phyloP scores from a whole-genome alignment of 2,888 invertebrate species.

The Caenorhabditis macrosperma region DNA sequence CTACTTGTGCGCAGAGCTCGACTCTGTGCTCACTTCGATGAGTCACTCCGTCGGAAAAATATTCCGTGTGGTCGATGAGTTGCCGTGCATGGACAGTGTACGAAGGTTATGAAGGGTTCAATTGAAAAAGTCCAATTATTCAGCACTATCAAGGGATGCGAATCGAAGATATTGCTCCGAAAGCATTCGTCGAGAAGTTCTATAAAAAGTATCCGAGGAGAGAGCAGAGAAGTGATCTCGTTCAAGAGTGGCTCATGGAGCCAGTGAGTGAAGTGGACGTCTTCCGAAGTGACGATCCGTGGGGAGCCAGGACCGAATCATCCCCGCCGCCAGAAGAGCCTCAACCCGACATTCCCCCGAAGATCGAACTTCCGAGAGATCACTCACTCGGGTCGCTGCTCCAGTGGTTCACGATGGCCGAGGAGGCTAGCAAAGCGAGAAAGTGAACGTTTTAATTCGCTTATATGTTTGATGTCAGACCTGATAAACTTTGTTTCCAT shows the following conservation, averaged over 20 bases:
- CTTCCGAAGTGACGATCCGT: neutral
- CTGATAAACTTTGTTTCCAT: slow-evolving; percentile 29
- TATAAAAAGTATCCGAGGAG: slow-evolving; percentile 18
- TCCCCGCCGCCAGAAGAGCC: neutral
- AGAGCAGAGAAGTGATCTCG: slow-evolving; percentile 2
- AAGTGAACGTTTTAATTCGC: neutral
- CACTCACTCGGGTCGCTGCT: slow-evolving; percentile 40
- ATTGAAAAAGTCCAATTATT: neutral
- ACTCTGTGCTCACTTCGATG: slow-evolving; percentile 45
- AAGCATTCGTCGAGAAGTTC: slow-evolving; percentile 20
- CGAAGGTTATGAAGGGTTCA: neutral
- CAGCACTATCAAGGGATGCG: slow-evolving; percentile 12
- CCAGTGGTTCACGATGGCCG: slow-evolving; percentile 47
- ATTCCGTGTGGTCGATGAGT: slow-evolving; percentile 34
- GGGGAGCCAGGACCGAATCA: too few species aligned
- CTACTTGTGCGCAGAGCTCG: slow-evolving; percentile 32
- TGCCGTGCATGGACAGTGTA: slow-evolving; percentile 54
- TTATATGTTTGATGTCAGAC: slow-evolving; percentile 4
- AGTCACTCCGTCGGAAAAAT: slow-evolving; percentile 45
- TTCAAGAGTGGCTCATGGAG: slow-evolving; percentile 52
- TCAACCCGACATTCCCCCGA: neutral
- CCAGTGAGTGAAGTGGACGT: slow-evolving; percentile 23
- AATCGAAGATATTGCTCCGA: slow-evolving; percentile 38
- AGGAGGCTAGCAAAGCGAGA: slow-evolving; percentile 14
- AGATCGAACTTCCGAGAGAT: slow-evolving; percentile 33